Evolutionary conservation across 2,888 invertebrate species (phyloP), one percentile per base, ranked within the genome.

Genomic region (Caenorhabditis sp.): DNA sequence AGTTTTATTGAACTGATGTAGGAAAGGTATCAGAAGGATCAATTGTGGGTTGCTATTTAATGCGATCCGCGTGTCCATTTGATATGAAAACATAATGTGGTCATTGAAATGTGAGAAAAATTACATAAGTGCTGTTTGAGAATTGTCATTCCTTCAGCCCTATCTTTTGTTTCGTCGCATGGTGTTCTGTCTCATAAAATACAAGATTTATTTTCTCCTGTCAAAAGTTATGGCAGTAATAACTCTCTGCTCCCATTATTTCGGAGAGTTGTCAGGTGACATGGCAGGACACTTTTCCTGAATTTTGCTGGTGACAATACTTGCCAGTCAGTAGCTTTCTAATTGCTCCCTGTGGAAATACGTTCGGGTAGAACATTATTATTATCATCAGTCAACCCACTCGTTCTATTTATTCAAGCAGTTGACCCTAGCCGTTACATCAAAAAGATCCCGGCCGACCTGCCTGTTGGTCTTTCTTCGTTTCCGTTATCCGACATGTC

Each of bases 21-120:
- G n/a, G 15, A 5, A 32, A 13, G 24, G 24, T 56, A 58, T 44
- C 56, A 72, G 35, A 13, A 13, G 18, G 64, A 64, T 64, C 71
- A 64, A 15, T 51, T 24, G 1, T 9, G 18, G 8, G n/a, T n/a
- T n/a, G n/a, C n/a, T n/a, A n/a, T n/a, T n/a, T n/a, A n/a, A n/a
- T n/a, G n/a, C n/a, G n/a, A n/a, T n/a, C n/a, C n/a, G n/a, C n/a
- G n/a, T n/a, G n/a, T n/a, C n/a, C n/a, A n/a, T n/a, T n/a, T n/a
- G n/a, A n/a, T n/a, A n/a, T n/a, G n/a, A n/a, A n/a, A n/a, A n/a
- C n/a, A n/a, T n/a, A n/a, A n/a, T n/a, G n/a, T n/a, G n/a, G n/a
- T n/a, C n/a, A n/a, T n/a, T n/a, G n/a, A n/a, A n/a, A n/a, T n/a
- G n/a, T n/a, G n/a, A n/a, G n/a, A n/a, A n/a, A n/a, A n/a, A n/a